Evolutionary conservation across 2,888 invertebrate genomes (phyloP).

Genomic region (Idaea straminata): DNA sequence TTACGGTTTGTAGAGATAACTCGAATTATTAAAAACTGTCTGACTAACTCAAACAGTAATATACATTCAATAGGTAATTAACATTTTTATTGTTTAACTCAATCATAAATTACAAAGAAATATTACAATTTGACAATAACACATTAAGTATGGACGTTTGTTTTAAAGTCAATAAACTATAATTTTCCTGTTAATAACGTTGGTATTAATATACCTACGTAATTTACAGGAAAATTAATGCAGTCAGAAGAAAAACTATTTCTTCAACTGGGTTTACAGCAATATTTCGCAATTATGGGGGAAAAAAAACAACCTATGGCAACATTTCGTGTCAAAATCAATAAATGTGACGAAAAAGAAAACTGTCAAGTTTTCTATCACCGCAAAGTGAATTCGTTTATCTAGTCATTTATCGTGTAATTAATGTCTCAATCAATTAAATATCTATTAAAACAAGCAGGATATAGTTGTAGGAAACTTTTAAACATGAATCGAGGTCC

Average conservation of each 20-base stretch:
- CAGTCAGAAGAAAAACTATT: background rate
- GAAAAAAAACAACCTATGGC: conserved; percentile 8
- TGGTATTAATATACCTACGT: no score
- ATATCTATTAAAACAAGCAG: conserved; percentile 53
- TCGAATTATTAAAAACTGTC: no score
- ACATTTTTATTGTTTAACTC: no score
- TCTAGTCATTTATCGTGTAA: conserved; percentile 20
- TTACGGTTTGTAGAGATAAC: no score
- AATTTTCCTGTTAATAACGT: no score
- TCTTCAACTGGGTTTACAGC: background rate
- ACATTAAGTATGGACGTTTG: no score
- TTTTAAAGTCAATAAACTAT: no score
- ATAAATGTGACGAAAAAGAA: conserved; percentile 13
- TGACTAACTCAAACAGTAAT: no score
- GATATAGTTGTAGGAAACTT: conserved; percentile 49
- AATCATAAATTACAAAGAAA: no score
- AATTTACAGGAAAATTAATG: no score
- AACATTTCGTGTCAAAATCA: conserved; percentile 21
- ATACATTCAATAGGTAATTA: no score
- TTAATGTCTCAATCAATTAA: conserved; percentile 61
- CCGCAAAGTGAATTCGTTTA: conserved; percentile 10
- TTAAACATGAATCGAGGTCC: conserved; percentile 49
- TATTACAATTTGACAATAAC: no score
- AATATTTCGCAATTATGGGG: conserved; percentile 2
- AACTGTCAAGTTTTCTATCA: conserved; percentile 4